Evolutionary conservation across 2,113 vertebrate species (phyloP).

Genomic region (Microcebus jonahi): DNA sequence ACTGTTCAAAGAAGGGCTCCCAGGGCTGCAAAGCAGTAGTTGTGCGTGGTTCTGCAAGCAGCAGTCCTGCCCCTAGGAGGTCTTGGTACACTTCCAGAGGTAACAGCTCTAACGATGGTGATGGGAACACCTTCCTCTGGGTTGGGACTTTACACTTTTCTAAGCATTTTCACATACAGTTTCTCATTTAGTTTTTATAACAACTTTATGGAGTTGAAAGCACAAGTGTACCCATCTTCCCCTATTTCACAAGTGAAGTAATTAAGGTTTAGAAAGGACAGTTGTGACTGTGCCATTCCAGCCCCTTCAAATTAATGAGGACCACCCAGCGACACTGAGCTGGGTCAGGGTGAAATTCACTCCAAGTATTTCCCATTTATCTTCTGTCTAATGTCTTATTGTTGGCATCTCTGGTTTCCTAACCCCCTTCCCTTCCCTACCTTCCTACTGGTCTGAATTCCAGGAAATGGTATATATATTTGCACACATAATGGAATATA

Average conservation of each 20-base stretch:
- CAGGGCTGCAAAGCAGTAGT: background rate
- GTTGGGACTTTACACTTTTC: background rate
- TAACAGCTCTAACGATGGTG: background rate
- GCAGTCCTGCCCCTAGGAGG: background rate
- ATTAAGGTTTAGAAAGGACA: background rate
- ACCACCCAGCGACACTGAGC: background rate
- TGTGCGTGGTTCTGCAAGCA: fast-evolving
- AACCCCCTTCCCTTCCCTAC: background rate
- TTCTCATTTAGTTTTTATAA: background rate
- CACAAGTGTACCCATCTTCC: background rate
- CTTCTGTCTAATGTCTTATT: background rate
- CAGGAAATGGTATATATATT: background rate
- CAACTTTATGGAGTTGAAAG: background rate
- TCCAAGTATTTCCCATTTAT: background rate
- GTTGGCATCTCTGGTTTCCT: background rate
- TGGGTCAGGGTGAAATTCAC: background rate
- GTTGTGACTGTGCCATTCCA: background rate
- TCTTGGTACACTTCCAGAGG: background rate
- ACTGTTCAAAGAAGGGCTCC: background rate
- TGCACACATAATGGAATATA: background rate
- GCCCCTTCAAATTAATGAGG: background rate
- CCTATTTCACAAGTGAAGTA: background rate
- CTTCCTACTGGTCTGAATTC: background rate
- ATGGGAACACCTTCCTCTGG: background rate
- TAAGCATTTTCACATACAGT: background rate